Evolutionary conservation across 2,888 invertebrate genomes (phyloP).

Genomic region (Melipona bicolor): DNA sequence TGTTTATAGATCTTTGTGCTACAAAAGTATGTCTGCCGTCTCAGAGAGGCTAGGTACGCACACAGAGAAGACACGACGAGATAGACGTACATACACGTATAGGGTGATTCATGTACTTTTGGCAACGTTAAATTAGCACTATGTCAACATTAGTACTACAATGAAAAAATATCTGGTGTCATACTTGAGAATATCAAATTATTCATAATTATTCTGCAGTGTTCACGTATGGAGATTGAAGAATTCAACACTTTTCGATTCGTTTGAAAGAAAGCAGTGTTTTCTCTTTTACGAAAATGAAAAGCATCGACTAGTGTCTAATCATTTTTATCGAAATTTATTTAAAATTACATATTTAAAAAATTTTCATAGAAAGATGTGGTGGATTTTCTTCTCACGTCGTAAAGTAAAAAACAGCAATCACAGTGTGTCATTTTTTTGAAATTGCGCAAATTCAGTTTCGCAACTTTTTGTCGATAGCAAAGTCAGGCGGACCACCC

Average conservation of each 20-base stretch:
- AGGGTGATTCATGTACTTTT: not conserved
- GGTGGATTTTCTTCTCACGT: too few species aligned
- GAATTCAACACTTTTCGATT: too few species aligned
- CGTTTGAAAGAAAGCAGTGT: too few species aligned
- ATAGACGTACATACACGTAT: constrained; percentile 17
- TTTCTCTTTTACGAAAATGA: too few species aligned
- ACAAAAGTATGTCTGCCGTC: not conserved
- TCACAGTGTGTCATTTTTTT: not conserved
- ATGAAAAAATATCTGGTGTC: not conserved
- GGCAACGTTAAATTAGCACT: not conserved
- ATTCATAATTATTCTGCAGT: too few species aligned
- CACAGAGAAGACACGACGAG: constrained; percentile 34
- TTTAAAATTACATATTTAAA: not conserved
- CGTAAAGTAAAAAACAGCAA: too few species aligned
- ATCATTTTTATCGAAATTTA: not conserved
- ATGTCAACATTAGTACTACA: not conserved
- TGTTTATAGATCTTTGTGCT: constrained; percentile 43
- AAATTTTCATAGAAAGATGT: too few species aligned
- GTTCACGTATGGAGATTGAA: too few species aligned
- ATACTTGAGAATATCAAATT: too few species aligned
- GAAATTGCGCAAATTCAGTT: not conserved
- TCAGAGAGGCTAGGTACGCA: constrained; percentile 1
- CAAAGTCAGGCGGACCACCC: not conserved
- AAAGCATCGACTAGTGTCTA: too few species aligned
- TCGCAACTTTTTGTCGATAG: not conserved